Evolutionary conservation across 2,113 vertebrate genomes (phyloP).

Genomic region (Suricata suricatta): DNA sequence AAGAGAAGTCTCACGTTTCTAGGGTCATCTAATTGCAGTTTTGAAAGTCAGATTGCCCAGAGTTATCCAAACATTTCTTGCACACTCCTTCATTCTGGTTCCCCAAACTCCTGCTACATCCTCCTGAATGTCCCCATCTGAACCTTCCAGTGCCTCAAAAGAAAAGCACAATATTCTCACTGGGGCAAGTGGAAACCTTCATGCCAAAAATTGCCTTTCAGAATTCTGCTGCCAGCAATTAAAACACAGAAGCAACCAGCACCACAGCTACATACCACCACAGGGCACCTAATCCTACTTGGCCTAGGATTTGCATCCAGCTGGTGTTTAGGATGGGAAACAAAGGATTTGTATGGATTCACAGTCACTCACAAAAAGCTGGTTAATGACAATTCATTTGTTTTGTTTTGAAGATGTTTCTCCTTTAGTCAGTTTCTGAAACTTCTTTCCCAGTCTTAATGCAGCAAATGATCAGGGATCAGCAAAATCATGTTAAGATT

Average conservation of each 20-base stretch:
- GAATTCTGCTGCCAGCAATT: background rate
- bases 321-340: background rate
- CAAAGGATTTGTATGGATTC: background rate
- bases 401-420: background rate
- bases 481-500: conserved; percentile 17
- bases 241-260: background rate
- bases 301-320: background rate
- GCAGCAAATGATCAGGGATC: background rate
- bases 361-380: background rate
- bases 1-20: conserved; percentile 16
- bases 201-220: background rate
- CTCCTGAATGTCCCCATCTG: background rate
- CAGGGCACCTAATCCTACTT: background rate
- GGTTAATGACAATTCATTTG: background rate
- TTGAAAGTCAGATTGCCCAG: background rate
- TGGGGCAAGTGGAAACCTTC: background rate
- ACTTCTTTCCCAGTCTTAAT: background rate
- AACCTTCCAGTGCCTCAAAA: background rate
- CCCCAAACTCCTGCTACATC: background rate
- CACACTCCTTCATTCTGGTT: background rate
- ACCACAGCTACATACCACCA: background rate
- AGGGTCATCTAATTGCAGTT: background rate
- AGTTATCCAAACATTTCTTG: background rate
- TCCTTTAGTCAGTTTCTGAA: background rate
- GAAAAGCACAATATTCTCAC: background rate